Conservation (phyloP, 2,113 vertebrate genomes). For the Alethe diademata region DNA sequence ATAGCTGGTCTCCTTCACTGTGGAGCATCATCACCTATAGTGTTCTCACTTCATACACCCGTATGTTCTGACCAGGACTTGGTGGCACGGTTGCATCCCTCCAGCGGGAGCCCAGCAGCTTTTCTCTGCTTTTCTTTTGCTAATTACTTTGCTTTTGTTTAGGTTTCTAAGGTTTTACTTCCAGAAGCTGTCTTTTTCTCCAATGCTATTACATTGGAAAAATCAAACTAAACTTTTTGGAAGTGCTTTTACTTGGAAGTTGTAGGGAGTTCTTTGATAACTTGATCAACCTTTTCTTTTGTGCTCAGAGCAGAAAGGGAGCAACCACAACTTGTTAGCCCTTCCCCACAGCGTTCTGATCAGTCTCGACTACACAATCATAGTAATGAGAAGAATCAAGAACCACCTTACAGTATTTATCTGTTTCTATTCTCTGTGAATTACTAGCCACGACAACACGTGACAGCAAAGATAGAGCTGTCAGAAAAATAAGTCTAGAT, state of each 20-base stretch:
- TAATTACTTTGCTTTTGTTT: not conserved
- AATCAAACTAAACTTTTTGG: not conserved
- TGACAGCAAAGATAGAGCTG: not conserved
- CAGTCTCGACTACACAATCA: not conserved
- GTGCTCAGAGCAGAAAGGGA: not conserved
- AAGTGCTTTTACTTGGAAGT: not conserved
- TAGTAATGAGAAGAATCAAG: not conserved
- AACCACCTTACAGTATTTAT: not conserved
- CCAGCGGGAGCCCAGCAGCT: not conserved
- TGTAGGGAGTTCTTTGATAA: not conserved
- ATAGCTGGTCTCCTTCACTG: not conserved
- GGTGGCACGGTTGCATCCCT: not conserved
- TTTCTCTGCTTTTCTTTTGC: not conserved
- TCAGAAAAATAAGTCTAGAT: not conserved
- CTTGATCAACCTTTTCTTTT: not conserved
- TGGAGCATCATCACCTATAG: not conserved
- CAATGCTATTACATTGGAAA: not conserved
- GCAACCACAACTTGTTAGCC: not conserved
- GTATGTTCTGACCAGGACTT: fast-evolving
- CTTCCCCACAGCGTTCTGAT: not conserved
- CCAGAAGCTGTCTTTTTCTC: not conserved
- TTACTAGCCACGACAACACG: not conserved
- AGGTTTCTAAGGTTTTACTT: not conserved
- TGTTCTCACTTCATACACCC: not conserved
- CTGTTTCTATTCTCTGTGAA: not conserved